phyloP scores from a whole-genome alignment of 2,888 invertebrate species.

The Epistrophe eligans region DNA sequence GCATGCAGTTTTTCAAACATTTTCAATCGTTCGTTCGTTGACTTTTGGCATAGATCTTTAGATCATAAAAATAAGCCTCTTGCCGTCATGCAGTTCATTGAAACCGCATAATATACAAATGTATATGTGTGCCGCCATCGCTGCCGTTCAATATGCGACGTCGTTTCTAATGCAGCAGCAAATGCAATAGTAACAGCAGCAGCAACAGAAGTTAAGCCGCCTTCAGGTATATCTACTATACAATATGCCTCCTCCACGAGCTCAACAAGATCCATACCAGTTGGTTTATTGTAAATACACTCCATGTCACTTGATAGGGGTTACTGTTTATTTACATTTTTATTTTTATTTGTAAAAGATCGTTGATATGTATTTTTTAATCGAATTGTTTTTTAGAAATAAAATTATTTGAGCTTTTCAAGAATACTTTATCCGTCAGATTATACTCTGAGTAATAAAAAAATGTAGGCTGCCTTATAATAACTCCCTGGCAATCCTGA shows the following conservation, averaged over 20 bases:
- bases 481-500: too few species aligned
- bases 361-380: background rate
- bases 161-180: conserved; percentile 32
- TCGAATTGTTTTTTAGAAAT: too few species aligned
- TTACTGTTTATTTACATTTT: background rate
- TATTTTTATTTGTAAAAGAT: background rate
- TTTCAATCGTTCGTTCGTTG: conserved; percentile 58
- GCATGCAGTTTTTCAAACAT: conserved; percentile 61
- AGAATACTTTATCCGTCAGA: too few species aligned
- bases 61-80: conserved; percentile 56
- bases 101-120: conserved; percentile 41
- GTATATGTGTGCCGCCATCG: background rate
- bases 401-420: too few species aligned
- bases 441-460: too few species aligned
- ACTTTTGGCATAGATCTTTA: conserved; percentile 76
- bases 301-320: background rate
- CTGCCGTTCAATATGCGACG: conserved; percentile 40
- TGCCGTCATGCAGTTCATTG: conserved; percentile 65
- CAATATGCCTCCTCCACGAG: conserved; percentile 29
- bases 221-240: conserved; percentile 19
- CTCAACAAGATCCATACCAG: conserved; percentile 24
- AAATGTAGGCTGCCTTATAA: too few species aligned
- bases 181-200: background rate
- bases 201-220: conserved; percentile 17
- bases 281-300: conserved; percentile 6